These are phyloP conservation scores for Gymnoscelis rufifasciata DNA, from an alignment of 2,888 invertebrate species.

Conservation along the genomic window DNA sequence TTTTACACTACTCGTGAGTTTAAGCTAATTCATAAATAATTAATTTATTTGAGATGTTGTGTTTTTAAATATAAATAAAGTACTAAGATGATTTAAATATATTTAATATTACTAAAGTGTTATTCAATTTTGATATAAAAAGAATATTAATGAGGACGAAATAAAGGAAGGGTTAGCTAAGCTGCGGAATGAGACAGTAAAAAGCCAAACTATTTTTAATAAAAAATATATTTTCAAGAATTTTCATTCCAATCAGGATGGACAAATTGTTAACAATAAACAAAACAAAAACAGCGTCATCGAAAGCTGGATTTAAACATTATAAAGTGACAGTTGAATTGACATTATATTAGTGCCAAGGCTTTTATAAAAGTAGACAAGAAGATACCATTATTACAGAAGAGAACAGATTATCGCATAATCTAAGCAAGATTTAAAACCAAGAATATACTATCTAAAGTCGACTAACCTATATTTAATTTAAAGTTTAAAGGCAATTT, in stretches of 20 bases:
- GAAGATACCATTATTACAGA: conserved; percentile 20
- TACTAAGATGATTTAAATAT: too few species aligned
- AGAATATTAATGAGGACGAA: conserved; percentile 15
- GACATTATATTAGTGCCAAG: conserved; percentile 51
- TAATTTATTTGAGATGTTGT: too few species aligned
- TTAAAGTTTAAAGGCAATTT: conserved; percentile 58
- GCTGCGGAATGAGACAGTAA: conserved; percentile 66
- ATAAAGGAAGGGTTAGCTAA: conserved; percentile 45
- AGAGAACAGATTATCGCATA: conserved; percentile 46
- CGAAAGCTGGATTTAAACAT: conserved; percentile 69
- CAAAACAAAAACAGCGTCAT: conserved; percentile 50
- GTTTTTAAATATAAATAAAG: too few species aligned
- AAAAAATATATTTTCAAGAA: conserved; percentile 74
- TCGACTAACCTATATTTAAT: conserved; percentile 26
- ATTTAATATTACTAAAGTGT: conserved; percentile 12
- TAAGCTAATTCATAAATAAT: too few species aligned
- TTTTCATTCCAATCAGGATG: conserved; percentile 66
- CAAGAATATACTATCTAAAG: conserved; percentile 19
- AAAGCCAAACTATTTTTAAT: conserved; percentile 68
- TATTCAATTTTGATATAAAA: too few species aligned
- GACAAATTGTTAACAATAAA: conserved; percentile 65
- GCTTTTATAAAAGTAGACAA: conserved; percentile 24
- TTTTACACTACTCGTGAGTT: too few species aligned
- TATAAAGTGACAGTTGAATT: conserved; percentile 45
- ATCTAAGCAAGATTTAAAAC: conserved; percentile 36